phyloP scores from a whole-genome alignment of 2,113 vertebrate genomes.

The Proteles cristata region DNA sequence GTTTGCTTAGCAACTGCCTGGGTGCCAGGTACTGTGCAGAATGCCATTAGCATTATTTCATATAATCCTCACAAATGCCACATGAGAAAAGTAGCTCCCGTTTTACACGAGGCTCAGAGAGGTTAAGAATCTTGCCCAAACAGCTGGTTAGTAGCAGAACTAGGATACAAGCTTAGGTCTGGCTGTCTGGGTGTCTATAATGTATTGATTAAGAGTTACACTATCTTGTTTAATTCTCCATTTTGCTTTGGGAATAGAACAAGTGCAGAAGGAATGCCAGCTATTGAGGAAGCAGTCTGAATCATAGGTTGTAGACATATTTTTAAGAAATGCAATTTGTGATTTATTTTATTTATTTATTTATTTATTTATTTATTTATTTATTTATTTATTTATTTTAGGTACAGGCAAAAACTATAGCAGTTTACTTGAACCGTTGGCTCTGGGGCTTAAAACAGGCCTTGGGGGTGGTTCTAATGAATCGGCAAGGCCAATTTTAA shows the following conservation, averaged over 20 bases:
- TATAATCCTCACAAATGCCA: background rate
- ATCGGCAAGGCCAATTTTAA: constrained; percentile 64
- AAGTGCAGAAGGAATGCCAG: background rate
- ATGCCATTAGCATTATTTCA: background rate
- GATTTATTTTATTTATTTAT: constrained; percentile 45
- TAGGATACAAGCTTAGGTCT: background rate
- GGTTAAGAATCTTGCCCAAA: background rate
- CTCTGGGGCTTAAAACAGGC: constrained; percentile 31
- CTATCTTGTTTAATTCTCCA: background rate
- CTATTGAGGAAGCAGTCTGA: constrained; percentile 39
- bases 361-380: no score
- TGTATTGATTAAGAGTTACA: background rate
- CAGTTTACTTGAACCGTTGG: constrained; percentile 49
- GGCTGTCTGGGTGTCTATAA: background rate
- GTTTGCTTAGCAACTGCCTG: background rate
- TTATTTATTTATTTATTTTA: constrained; percentile 51
- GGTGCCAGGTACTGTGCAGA: background rate
- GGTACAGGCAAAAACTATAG: constrained; percentile 27
- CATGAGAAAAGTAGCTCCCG: background rate
- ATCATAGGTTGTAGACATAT: background rate
- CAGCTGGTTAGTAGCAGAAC: background rate
- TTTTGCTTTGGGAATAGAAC: constrained; percentile 12
- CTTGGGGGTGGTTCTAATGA: constrained; percentile 58
- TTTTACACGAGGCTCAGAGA: constrained; percentile 27
- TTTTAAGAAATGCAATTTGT: constrained; percentile 41